Base-by-base conservation (phyloP, 2,888 invertebrate species). In the Macrophya annulata region DNA sequence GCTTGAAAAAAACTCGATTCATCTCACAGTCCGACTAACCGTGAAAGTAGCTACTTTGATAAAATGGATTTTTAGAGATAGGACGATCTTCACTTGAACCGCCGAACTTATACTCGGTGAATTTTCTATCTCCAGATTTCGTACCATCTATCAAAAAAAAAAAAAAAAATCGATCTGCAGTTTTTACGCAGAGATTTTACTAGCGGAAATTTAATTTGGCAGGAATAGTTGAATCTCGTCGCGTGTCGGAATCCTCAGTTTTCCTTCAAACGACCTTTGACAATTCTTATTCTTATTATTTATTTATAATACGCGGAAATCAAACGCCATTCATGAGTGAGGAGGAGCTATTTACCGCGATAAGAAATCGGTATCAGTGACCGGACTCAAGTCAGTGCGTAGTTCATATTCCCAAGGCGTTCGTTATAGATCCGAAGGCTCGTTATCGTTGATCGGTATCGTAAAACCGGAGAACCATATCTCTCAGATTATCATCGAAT, bases 371-470 rank as follows among this genome's bases (percentile, higher is more conserved):
- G 17, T 37, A 77, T 77, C 51, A 25, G 51, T 55, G 31, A 51
- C 17, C 17, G 51, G 51, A 37, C 48, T 48, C 51, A 21, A 55
- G 51, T 25, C 21, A 9, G 6, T 55, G 6, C 31, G 45, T 51
- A n/a, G 51, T 51, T 68, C 37, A 37, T 68, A 68, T 68, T 68
- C 37, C 68, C 68, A 68, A 37, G 68, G 37, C 37, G 37, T 68
- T 68, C 37, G 31, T 21, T 76, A 37, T 76, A 37, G 55, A 21
- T 25, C 21, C 48, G 25, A 37, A 77, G 51, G 31, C 77, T 77
- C 21, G 31, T 12, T 51, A 77, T 72, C 72, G n/a, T n/a, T n/a
- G 48, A 48, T 48, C 8, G 1, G 12, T 48, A 48, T 62, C 25
- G 77, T 43, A 10, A 74, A 45, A 25, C 45, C 74, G 43, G 21